Base-by-base conservation (phyloP, 2,888 invertebrate species). In the Bugula neritina region DNA sequence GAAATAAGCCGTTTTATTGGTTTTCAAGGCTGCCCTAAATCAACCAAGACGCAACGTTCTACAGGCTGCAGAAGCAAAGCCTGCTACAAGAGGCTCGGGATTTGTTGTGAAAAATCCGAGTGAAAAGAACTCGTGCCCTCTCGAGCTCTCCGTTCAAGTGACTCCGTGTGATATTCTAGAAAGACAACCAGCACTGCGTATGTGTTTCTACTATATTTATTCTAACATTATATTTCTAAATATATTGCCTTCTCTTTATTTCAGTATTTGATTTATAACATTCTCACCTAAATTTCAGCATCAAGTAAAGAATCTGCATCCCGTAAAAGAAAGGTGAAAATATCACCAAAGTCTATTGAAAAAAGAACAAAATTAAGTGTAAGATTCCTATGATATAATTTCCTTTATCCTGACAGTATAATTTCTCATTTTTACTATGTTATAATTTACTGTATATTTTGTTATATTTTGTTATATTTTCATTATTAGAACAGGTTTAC, bases 81-180 rank as follows among this genome's bases (percentile, higher is more conserved):
- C 27, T 29, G 5, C 25, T 63, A 27, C 3, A 63, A 57, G 57
- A 57, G 57, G 23, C 13, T 5, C 10, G 5, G 17, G 57, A 57
- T 57, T 57, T n/a, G 23, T 25, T 5, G 23, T 57, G 57, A 25
- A 63, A 31, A 63, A 10, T 63, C 27, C n/a, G 31, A 25, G 10
- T n/a, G 13, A 63, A 3, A 21, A 57, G 57, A 31, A 21, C 29
- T 63, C 34, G 5, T 63, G 63, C n/a, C 63, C 63, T 31, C 27
- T 63, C 5, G 63, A 63, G n/a, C 31, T 34, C 1, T 63, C 63
- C 17, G 63, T 63, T 5, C 63, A 63, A 63, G 63, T 63, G 5
- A 63, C 63, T 2, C 63, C 63, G 10, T 63, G 63, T 63, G 63
- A 63, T 31, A 13, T 63, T 10, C 31, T 27, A 31, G 29, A 63